A percentile compares a stretch with the other conserved stretches of the same genome.
Evolutionary conservation across 2,113 vertebrate species (phyloP).

Genomic region (Pica pica): DNA sequence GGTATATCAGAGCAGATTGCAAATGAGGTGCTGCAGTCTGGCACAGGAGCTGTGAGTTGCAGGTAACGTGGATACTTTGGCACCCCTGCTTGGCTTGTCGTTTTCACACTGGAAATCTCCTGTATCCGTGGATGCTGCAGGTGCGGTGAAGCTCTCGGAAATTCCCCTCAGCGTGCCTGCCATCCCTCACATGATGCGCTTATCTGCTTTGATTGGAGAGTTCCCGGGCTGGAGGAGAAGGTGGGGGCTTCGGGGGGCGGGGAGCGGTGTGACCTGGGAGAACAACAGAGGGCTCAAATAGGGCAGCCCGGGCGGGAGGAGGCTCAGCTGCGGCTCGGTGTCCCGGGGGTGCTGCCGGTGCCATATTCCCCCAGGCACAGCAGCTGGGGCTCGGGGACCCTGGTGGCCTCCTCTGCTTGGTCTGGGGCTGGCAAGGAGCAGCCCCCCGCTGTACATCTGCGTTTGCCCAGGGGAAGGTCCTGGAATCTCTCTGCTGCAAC

Average conservation of each 20-base stretch:
- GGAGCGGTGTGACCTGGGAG: neutral
- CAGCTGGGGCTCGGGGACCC: neutral
- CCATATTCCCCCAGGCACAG: neutral
- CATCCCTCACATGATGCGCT: neutral
- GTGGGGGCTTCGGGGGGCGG: neutral
- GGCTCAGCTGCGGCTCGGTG: neutral
- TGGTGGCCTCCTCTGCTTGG: neutral
- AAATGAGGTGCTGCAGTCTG: constrained; percentile 50
- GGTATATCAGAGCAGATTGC: constrained; percentile 8
- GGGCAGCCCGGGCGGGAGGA: neutral
- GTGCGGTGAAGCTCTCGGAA: constrained; percentile 24
- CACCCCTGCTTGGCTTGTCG: neutral
- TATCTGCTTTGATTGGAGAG: constrained; percentile 20
- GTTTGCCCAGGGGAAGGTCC: neutral
- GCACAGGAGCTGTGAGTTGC: neutral
- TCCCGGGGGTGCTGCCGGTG: neutral
- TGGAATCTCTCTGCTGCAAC: neutral
- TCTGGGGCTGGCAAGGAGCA: neutral
- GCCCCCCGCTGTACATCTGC: neutral
- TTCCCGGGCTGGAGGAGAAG: neutral
- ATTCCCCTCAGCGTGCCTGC: neutral
- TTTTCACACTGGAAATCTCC: neutral
- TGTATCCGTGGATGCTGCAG: neutral
- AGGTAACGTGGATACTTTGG: neutral
- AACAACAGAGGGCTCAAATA: neutral